phyloP scores from a whole-genome alignment of 2,797 vertebrate genomes.

The Monodelphis domestica region DNA sequence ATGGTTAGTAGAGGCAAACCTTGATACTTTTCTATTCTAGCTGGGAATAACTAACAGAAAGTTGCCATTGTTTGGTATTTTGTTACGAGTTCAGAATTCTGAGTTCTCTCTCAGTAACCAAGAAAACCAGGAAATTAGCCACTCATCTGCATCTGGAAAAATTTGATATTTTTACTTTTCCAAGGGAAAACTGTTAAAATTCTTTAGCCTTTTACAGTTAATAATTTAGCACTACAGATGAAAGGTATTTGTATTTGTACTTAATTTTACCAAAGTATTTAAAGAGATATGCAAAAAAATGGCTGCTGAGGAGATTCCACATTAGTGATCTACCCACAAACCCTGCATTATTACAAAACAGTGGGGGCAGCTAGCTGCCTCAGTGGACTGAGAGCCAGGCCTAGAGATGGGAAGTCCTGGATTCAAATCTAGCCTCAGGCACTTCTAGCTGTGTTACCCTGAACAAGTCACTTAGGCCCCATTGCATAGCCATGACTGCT shows the following conservation, averaged over 20 bases:
- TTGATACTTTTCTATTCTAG: not conserved
- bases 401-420: too few species aligned
- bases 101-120: not conserved
- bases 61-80: not conserved
- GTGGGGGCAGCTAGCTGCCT: too few species aligned
- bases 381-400: too few species aligned
- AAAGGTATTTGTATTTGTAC: not conserved
- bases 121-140: not conserved
- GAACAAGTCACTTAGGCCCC: too few species aligned
- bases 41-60: not conserved
- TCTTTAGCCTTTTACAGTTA: too few species aligned
- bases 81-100: not conserved
- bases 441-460: too few species aligned
- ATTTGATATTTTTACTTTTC: not conserved
- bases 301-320: not conserved
- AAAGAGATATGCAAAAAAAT: not conserved
- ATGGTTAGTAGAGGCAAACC: not conserved
- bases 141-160: not conserved
- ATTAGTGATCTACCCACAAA: not conserved
- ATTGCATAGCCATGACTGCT: too few species aligned
- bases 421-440: too few species aligned
- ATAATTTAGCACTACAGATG: not conserved
- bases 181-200: not conserved
- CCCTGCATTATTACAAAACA: not conserved
- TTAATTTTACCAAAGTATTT: not conserved